Evolutionary conservation across 2,797 vertebrate genomes (phyloP), one percentile per base, ranked within the genome.

Genomic region (Allobates femoralis): DNA sequence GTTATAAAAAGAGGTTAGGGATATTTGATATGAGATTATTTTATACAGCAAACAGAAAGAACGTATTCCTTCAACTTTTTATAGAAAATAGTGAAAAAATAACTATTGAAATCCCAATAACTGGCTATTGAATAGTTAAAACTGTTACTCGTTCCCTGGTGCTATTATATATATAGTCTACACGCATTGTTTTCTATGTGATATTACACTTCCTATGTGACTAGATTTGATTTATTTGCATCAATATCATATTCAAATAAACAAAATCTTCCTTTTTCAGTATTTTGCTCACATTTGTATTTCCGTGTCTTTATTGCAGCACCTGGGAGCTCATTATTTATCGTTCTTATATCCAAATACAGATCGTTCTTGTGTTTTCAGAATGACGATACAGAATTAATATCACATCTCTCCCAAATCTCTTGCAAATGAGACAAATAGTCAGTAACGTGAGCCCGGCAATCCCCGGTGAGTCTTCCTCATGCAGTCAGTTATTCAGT

Each of bases 251-350:
- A 28, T 73, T 73, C 26, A 73, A 73, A 50, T 50, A 50, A 73
- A 23, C 37, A 73, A 73, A 23, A 50, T 1, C 14, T 50, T 50
- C 14, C 2, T 73, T 73, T 50, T 37, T 73, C 69, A 26, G 15
- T 73, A 73, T 73, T 73, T 73, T 50, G 37, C 14, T 46, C 23
- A 73, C 23, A 73, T 46, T 73, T 73, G 3, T 73, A 2, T 50
- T 11, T 15, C 6, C 50, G 69, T 26, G 15, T 73, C 14, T 73
- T 11, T 73, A 5, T 14, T 73, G 2, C 12, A 50, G 37, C 69
- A 73, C 69, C 69, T 73, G 69, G 69, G 69, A 73, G 46, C 69
- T 73, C 69, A 73, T 73, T 73, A 73, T 73, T 73, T 73, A 50
- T 73, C 12, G 23, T 73, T 50, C 23, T 15, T 73, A 50, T 73